Percentiles rank a stretch among this genome's conserved stretches.
Evolutionary conservation across 2,888 invertebrate species (phyloP).

Genomic region (Cetonia aurata): DNA sequence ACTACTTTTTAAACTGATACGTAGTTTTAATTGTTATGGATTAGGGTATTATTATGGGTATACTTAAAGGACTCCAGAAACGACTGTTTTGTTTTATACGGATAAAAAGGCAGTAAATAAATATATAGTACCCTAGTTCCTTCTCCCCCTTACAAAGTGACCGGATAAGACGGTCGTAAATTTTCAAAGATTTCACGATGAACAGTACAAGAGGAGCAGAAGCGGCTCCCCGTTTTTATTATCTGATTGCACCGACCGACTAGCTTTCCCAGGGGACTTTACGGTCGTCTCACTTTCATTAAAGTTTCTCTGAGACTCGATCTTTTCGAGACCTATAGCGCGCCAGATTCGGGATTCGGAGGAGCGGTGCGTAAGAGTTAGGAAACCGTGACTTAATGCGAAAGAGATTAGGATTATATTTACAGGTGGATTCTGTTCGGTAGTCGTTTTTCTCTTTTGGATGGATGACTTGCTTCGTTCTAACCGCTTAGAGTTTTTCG

Average conservation of each 20-base stretch:
- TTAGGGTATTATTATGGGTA: not conserved
- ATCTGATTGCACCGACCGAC: conserved; percentile 2
- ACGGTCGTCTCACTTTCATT: conserved; percentile 9
- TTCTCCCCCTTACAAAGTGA: too few relatives aligned
- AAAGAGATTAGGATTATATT: conserved; percentile 23
- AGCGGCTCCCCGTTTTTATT: conserved; percentile 14
- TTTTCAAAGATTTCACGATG: not conserved
- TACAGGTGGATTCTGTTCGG: conserved; percentile 17
- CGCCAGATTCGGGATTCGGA: not conserved
- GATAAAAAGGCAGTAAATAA: conserved; percentile 7
- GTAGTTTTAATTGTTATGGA: not conserved
- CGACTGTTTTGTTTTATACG: too few relatives aligned
- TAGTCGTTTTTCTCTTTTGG: not conserved
- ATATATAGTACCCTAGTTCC: not conserved
- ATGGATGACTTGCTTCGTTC: not conserved
- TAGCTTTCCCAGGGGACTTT: not conserved
- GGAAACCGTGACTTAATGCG: conserved; percentile 18
- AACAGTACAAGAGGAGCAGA: not conserved
- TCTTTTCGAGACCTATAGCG: conserved; percentile 7
- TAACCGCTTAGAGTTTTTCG: not conserved
- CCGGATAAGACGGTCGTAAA: conserved; percentile 4
- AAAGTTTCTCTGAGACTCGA: not conserved
- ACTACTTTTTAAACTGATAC: too few relatives aligned
- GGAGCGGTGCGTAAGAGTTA: not conserved
- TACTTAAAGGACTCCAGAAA: too few relatives aligned